phyloP scores from a whole-genome alignment of 2,797 vertebrate genomes.

The Chiloscyllium punctatum region DNA sequence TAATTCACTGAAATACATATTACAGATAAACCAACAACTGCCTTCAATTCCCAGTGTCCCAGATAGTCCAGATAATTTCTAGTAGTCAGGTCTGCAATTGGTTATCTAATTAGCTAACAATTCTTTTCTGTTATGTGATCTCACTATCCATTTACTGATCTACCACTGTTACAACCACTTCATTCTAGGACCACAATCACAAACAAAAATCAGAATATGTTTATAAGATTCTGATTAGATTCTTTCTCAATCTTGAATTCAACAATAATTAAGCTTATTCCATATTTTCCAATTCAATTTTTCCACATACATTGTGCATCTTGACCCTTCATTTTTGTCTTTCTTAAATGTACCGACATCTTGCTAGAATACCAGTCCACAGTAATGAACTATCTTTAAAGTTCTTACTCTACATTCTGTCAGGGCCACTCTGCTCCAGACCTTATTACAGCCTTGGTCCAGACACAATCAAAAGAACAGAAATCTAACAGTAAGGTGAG shows the following conservation, averaged over 20 bases:
- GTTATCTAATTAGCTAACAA: not conserved
- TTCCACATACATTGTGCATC: not conserved
- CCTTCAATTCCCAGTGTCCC: not conserved
- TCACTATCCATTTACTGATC: not conserved
- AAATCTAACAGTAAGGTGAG: not conserved
- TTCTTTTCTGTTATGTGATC: not conserved
- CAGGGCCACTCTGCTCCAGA: too few species aligned
- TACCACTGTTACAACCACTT: not conserved
- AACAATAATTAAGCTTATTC: not conserved
- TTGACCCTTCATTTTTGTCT: not conserved
- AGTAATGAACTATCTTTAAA: not conserved
- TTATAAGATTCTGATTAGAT: constrained; percentile 13
- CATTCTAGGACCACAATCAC: not conserved
- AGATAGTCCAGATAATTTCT: not conserved
- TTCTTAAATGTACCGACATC: not conserved
- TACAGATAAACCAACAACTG: not conserved
- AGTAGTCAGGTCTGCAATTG: not conserved
- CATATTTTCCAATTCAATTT: not conserved
- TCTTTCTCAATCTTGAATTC: not conserved
- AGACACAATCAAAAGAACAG: not conserved
- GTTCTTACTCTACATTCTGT: not conserved
- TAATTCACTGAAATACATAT: not conserved
- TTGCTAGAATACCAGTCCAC: not conserved
- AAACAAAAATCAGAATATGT: not conserved
- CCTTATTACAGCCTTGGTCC: not conserved